A percentile compares a stretch with the other conserved stretches of the same genome.
phyloP scores from a whole-genome alignment of 1,140 invertebrate species.

The Bombus confusus region DNA sequence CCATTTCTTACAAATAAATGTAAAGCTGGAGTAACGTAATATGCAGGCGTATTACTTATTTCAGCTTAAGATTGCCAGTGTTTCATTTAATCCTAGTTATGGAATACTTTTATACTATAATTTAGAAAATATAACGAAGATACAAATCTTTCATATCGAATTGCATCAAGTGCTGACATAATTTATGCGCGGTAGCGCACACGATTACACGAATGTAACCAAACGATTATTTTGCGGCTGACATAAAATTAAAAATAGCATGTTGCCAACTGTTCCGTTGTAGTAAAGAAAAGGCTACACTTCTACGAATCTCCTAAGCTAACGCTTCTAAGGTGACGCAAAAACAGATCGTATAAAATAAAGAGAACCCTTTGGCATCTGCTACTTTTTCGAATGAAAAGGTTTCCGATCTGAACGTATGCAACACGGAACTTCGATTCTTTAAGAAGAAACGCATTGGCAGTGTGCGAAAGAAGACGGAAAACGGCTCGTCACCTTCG shows the following conservation, averaged over 20 bases:
- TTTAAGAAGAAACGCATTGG: background rate
- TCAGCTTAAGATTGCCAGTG: too few species aligned
- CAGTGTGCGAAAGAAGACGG: slow-evolving; percentile 18
- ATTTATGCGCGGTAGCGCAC: background rate
- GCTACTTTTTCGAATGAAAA: background rate
- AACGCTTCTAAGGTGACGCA: background rate
- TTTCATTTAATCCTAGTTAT: too few species aligned
- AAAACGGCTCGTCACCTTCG: slow-evolving; percentile 61
- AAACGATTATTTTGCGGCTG: background rate
- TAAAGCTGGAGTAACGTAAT: too few species aligned
- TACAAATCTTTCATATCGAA: too few species aligned
- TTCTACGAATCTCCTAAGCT: background rate
- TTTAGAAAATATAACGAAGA: too few species aligned
- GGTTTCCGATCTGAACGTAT: background rate
- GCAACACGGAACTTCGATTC: background rate
- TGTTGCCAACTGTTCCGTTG: background rate
- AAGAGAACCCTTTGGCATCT: background rate
- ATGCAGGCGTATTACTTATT: too few species aligned
- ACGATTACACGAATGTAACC: background rate
- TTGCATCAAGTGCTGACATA: too few species aligned
- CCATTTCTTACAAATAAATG: too few species aligned
- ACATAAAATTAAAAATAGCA: background rate
- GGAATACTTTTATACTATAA: too few species aligned
- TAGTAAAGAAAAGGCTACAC: background rate
- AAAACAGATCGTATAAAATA: background rate